Evolutionary conservation across 2,113 vertebrate genomes (phyloP).

Genomic region (Murina feae): DNA sequence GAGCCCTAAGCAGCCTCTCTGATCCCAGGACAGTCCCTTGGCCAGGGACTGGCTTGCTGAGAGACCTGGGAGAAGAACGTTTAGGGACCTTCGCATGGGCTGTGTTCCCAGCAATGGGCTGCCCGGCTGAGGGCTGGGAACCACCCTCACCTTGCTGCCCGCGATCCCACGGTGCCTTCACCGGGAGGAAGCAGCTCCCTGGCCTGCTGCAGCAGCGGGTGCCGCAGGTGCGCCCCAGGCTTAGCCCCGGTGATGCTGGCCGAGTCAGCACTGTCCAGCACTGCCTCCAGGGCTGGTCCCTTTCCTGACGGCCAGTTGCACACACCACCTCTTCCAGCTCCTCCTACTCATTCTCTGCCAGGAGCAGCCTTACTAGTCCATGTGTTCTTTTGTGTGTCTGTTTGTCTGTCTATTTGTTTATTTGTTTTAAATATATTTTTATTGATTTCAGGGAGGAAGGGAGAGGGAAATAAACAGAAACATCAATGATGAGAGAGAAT

Average conservation of each 20-base stretch:
- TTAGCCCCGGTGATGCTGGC: neutral
- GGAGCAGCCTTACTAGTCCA: neutral
- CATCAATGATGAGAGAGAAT: too few relatives aligned
- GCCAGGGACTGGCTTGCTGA: neutral
- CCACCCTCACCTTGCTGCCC: rapidly evolving
- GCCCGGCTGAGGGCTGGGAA: neutral
- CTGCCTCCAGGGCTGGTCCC: rapidly evolving
- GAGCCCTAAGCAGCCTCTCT: rapidly evolving
- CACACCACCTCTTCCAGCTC: rapidly evolving
- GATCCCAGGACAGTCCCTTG: neutral
- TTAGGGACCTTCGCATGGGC: neutral
- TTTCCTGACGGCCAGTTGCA: neutral
- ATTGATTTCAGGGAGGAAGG: too few relatives aligned
- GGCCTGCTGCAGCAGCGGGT: rapidly evolving
- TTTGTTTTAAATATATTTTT: too few relatives aligned
- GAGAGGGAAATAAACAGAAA: too few relatives aligned
- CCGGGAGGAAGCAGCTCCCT: neutral
- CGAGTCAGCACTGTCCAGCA: rapidly evolving
- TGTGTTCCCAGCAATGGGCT: rapidly evolving
- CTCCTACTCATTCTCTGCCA: neutral
- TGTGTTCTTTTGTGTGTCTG: too few relatives aligned
- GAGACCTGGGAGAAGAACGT: neutral
- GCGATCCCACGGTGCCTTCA: rapidly evolving
- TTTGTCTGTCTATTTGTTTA: too few relatives aligned
- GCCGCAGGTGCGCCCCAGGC: neutral